Base-by-base conservation (phyloP, 2,888 invertebrate genomes). In the Apeira syringaria region DNA sequence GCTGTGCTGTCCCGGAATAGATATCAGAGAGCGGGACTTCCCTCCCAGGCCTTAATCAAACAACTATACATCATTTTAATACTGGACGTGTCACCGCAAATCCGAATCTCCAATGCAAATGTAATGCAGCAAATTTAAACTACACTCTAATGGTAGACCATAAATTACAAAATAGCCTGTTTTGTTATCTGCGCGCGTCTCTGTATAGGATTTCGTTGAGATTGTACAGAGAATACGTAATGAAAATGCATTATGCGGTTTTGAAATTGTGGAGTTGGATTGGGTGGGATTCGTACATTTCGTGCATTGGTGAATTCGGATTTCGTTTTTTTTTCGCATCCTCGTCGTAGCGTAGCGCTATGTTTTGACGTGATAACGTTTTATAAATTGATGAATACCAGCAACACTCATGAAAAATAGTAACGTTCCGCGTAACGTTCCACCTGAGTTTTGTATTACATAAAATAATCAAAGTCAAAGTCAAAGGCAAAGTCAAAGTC, bases 71-170 rank as follows among this genome's bases (percentile, higher is more conserved):
- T 88, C 87, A 89, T 86, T 76, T 83, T 83, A 87, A 85, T 87
- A 85, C 84, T 80, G 79, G 70, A 74, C 75, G 70, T 78, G 87
- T 87, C 87, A 81, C 75, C 73, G 80, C 82, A 81, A 86, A 85
- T 86, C 78, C 78, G 65, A 79, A 81, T 83, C 74, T 80, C 79
- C 77, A 84, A 81, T 88, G 86, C 87, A 86, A 89, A 89, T 89
- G 80, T 77, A 81, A 81, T 68, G 74, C 73, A 66, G 64, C 64
- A 64, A 70, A 68, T 74, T 68, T 74, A 68, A 72, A 75, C 71
- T 77, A 77, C 71, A 62, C 69, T 71, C 74, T 85, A 88, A 86
- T 85, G 80, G 77, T 66, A 60, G 59, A 66, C 76, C 65, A 82
- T 88, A 86, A 88, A 87, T 87, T 85, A 85, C 76, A 74, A 70